Evolutionary conservation across 2,113 vertebrate species (phyloP).

Genomic region (Pandion haliaetus): DNA sequence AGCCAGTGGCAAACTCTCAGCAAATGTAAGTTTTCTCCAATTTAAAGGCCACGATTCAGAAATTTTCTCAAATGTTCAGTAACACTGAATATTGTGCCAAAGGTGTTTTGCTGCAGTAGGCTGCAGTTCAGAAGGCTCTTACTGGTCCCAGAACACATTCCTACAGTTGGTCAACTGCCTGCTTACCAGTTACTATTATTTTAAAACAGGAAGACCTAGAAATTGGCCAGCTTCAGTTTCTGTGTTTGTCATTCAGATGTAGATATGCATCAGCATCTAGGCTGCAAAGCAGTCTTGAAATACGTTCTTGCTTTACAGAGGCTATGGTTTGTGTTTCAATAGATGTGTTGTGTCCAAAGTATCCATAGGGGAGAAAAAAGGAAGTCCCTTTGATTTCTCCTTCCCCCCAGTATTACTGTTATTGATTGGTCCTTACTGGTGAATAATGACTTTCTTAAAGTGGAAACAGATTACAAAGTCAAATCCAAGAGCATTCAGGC

Average conservation of each 20-base stretch:
- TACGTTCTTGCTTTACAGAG: background rate
- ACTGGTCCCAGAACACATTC: background rate
- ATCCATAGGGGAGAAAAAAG: background rate
- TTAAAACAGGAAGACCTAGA: background rate
- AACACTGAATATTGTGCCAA: background rate
- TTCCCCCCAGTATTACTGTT: background rate
- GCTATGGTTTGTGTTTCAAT: background rate
- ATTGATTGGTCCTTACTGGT: conserved; percentile 33
- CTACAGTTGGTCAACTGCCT: background rate
- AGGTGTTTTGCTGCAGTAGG: background rate
- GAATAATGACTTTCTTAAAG: conserved; percentile 30
- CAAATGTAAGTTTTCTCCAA: background rate
- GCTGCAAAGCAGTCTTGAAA: conserved; percentile 37
- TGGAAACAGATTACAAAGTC: background rate
- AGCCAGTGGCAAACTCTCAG: background rate
- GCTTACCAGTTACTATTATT: background rate
- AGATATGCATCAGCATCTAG: background rate
- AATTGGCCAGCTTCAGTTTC: background rate
- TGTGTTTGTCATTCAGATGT: background rate
- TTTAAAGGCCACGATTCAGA: background rate
- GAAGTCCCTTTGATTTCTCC: conserved; percentile 36
- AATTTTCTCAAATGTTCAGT: background rate
- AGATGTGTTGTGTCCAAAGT: background rate
- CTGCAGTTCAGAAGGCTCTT: background rate
- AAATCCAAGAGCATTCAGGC: conserved; percentile 4